Conservation (phyloP, 2,888 invertebrate genomes). For the Osmoderma eremita region DNA sequence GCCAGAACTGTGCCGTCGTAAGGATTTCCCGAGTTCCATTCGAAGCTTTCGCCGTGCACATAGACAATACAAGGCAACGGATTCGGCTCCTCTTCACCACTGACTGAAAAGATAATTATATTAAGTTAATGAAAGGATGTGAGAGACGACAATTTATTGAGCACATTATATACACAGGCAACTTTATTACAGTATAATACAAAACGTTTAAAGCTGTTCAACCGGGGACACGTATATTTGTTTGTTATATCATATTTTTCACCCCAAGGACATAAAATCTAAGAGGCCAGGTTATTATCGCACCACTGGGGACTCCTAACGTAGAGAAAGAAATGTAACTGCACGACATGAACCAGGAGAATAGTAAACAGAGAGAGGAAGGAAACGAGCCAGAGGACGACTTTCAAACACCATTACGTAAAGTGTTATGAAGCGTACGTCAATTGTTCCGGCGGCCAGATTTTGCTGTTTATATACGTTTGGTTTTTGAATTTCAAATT, state of each 20-base stretch:
- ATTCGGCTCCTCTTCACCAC: slow-evolving; percentile 65
- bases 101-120: slow-evolving; percentile 62
- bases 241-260: not conserved
- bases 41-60: slow-evolving; percentile 94
- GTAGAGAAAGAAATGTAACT: not conserved
- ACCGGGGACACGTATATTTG: too few species aligned
- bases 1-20: slow-evolving; percentile 97
- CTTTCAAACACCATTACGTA: slow-evolving; percentile 11
- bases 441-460: not conserved
- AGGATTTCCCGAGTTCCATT: slow-evolving; percentile 97
- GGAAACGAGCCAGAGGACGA: slow-evolving; percentile 7
- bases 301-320: not conserved
- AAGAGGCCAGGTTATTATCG: slow-evolving; percentile 4
- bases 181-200: not conserved
- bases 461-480: slow-evolving; percentile 3
- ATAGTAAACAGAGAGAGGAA: slow-evolving; percentile 10
- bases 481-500: not conserved
- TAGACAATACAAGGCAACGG: slow-evolving; percentile 86
- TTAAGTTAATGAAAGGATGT: slow-evolving; percentile 19
- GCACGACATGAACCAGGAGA: not conserved
- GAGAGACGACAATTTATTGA: not conserved
- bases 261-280: not conserved
- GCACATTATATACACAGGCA: not conserved
- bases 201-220: too few species aligned
- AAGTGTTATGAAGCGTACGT: slow-evolving; percentile 13